Evolutionary conservation across 2,888 invertebrate species (phyloP).

Genomic region (Allolobophora icterica): DNA sequence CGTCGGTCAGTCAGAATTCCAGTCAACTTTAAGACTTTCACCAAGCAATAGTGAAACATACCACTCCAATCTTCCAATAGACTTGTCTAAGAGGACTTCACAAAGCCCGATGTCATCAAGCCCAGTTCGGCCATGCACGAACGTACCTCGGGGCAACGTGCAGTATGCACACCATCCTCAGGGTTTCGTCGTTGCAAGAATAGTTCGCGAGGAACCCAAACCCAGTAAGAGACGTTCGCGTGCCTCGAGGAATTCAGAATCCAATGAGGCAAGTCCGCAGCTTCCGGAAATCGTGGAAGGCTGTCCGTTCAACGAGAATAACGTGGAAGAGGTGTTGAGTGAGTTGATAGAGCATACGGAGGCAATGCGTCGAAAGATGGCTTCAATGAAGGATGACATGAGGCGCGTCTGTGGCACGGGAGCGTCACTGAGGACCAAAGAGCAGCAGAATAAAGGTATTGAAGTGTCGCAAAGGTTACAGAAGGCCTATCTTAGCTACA

Average conservation of each 20-base stretch:
- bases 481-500: conserved; percentile 9
- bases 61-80: neutral
- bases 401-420: neutral
- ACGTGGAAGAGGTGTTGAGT: neutral
- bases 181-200: neutral
- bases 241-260: neutral
- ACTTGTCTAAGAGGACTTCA: neutral
- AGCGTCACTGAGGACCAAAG: neutral
- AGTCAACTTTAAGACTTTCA: conserved; percentile 1
- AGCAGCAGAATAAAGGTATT: neutral
- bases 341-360: neutral
- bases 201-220: neutral
- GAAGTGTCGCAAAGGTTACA: neutral
- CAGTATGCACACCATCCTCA: neutral
- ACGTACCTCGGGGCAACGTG: neutral
- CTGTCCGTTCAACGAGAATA: neutral
- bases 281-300: neutral
- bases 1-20: neutral
- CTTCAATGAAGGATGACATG: conserved; percentile 19
- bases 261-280: neutral
- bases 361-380: conserved; percentile 2
- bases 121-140: neutral
- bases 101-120: neutral
- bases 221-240: neutral
- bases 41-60: neutral